phyloP scores from a whole-genome alignment of 2,888 invertebrate species.

The Acronicta leporina region DNA sequence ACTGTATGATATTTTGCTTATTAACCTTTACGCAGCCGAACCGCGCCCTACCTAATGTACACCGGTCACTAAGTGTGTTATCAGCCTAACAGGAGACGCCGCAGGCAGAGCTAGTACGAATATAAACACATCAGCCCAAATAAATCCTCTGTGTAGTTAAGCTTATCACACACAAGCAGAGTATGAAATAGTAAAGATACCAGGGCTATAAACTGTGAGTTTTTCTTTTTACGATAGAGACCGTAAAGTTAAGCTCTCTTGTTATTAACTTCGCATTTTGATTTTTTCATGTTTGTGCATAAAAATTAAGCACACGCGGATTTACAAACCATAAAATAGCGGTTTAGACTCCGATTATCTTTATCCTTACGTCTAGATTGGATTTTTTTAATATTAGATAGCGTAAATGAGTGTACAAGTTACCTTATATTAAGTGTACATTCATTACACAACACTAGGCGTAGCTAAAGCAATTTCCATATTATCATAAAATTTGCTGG shows the following conservation, averaged over 20 bases:
- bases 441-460: too few relatives aligned
- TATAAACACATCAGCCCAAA: conserved; percentile 41
- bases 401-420: not conserved
- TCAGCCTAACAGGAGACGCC: conserved; percentile 27
- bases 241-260: conserved; percentile 33
- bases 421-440: not conserved
- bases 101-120: conserved; percentile 27
- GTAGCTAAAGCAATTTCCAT: too few relatives aligned
- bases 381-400: not conserved
- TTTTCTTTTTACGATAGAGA: conserved; percentile 50
- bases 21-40: conserved; percentile 1
- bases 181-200: conserved; percentile 50
- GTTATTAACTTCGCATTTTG: conserved; percentile 20
- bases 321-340: not conserved
- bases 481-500: too few relatives aligned
- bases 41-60: conserved; percentile 5
- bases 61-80: conserved; percentile 22
- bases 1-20: not conserved
- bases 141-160: conserved; percentile 45
- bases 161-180: conserved; percentile 53
- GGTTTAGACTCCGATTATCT: not conserved
- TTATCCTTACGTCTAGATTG: not conserved
- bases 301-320: not conserved
- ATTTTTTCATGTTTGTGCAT: not conserved
- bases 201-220: conserved; percentile 44